These are phyloP conservation scores for Etheostoma spectabile DNA, from an alignment of 2,113 vertebrate species.

Conservation along the genomic window DNA sequence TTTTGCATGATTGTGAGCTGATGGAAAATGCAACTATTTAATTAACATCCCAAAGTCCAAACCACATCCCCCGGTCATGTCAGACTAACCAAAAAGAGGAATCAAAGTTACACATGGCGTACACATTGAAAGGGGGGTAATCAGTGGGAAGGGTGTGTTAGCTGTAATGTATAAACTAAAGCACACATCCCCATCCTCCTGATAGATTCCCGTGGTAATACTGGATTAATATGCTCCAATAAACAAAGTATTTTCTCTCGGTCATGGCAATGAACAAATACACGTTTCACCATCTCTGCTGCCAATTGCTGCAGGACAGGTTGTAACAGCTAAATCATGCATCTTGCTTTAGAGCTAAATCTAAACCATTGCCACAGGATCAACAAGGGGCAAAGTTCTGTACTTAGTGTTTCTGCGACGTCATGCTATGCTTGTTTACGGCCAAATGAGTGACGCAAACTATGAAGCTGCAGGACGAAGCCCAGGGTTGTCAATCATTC, in stretches of 20 bases:
- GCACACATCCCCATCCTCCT: not conserved
- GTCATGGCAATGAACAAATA: not conserved
- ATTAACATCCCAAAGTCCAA: not conserved
- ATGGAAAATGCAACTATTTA: conserved; percentile 4
- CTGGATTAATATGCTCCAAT: not conserved
- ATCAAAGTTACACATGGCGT: not conserved
- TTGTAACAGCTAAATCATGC: not conserved
- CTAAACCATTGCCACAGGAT: not conserved
- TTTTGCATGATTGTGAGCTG: conserved; percentile 30
- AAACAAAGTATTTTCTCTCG: not conserved
- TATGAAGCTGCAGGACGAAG: conserved; percentile 34
- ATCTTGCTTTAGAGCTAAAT: not conserved
- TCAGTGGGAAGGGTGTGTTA: not conserved
- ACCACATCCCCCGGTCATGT: not conserved
- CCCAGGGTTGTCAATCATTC: conserved; percentile 55
- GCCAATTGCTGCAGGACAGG: not conserved
- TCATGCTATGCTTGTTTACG: conserved; percentile 42
- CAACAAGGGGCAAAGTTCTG: not conserved
- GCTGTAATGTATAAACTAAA: not conserved
- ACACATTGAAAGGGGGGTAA: conserved; percentile 31
- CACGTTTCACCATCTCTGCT: not conserved
- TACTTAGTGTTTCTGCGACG: not conserved
- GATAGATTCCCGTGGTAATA: not conserved
- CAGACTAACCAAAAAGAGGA: not conserved
- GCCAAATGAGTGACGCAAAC: conserved; percentile 24